Percentiles rank a stretch among this genome's conserved stretches.
Conservation (phyloP, 2,113 vertebrate species). For the Capreolus pygargus region DNA sequence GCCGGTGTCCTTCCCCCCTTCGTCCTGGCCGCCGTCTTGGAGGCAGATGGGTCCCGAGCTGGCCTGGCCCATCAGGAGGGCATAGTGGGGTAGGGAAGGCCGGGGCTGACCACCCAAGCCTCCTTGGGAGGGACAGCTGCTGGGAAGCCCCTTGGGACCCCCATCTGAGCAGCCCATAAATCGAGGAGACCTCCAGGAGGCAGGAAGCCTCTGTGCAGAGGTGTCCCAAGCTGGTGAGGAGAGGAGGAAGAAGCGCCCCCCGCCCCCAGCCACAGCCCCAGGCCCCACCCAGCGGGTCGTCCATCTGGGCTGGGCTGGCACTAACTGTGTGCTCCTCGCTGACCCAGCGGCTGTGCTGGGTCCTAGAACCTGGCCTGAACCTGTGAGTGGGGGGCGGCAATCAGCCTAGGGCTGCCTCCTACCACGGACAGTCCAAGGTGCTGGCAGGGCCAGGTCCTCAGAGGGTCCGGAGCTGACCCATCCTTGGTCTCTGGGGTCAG, state of each 20-base stretch:
- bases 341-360: not conserved
- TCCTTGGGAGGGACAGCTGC: not conserved
- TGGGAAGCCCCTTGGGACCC: not conserved
- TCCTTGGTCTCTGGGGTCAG: not conserved
- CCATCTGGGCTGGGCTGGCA: not conserved
- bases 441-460: not conserved
- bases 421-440: not conserved
- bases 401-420: not conserved
- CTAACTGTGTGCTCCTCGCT: not conserved
- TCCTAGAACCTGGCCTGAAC: not conserved
- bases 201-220: not conserved
- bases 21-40: not conserved
- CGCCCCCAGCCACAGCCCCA: not conserved
- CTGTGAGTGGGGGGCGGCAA: not conserved
- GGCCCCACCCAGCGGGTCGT: not conserved
- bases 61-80: conserved; percentile 14
- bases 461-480: not conserved
- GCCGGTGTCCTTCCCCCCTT: not conserved
- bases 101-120: not conserved
- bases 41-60: conserved; percentile 6
- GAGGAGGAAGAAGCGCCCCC: not conserved
- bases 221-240: not conserved
- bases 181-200: not conserved
- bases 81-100: not conserved
- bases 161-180: conserved; percentile 21